These are phyloP conservation scores for Monopterus albus DNA, from an alignment of 2,113 vertebrate species.

Conservation along the genomic window DNA sequence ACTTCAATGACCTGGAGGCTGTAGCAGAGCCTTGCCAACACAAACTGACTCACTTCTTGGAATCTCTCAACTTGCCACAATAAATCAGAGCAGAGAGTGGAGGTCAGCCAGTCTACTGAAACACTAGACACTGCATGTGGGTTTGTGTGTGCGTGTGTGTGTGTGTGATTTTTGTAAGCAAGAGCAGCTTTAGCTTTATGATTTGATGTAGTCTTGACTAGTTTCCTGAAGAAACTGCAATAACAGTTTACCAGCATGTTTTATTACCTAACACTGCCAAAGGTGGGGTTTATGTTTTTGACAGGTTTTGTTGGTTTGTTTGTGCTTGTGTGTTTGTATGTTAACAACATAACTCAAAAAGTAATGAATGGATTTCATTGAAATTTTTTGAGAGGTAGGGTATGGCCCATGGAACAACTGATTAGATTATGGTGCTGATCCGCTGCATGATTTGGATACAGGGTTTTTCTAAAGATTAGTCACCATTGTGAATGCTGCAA, in stretches of 20 bases:
- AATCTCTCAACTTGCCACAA: constrained; percentile 65
- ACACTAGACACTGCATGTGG: constrained; percentile 29
- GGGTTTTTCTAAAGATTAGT: too few relatives aligned
- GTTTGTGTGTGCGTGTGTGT: background rate
- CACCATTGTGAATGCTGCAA: too few relatives aligned
- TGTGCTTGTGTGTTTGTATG: too few relatives aligned
- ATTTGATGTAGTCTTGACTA: constrained; percentile 3
- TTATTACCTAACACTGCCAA: too few relatives aligned
- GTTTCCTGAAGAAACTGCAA: background rate
- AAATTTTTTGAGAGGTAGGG: too few relatives aligned
- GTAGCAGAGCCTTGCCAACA: constrained; percentile 57
- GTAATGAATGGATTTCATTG: too few relatives aligned
- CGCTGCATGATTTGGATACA: too few relatives aligned
- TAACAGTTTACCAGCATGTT: constrained; percentile 26
- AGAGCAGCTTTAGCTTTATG: constrained; percentile 11
- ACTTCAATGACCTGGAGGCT: constrained; percentile 38
- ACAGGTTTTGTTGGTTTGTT: too few relatives aligned
- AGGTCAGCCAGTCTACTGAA: constrained; percentile 48
- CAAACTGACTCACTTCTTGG: constrained; percentile 63
- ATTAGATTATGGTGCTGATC: too few relatives aligned
- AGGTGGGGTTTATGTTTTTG: too few relatives aligned
- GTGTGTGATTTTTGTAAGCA: constrained; percentile 3
- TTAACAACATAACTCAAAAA: too few relatives aligned
- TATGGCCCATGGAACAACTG: too few relatives aligned
- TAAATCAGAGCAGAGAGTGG: constrained; percentile 59